Conservation (phyloP, 2,797 vertebrate species). For the Fringilla coelebs region DNA sequence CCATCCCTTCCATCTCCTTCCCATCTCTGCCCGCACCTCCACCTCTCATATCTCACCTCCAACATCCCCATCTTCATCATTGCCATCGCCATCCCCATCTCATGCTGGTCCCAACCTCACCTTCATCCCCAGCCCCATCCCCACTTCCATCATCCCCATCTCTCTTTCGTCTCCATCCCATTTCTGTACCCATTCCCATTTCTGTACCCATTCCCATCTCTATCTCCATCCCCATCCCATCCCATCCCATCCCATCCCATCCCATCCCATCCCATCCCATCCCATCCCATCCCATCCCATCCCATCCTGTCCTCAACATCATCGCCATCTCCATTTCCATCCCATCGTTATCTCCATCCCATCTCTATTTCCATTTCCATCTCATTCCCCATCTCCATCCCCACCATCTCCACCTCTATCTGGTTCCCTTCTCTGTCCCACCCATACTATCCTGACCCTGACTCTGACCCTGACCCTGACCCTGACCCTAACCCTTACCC, state of each 20-base stretch:
- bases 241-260: no score
- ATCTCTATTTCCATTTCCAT: neutral
- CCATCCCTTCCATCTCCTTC: neutral
- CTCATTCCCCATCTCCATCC: neutral
- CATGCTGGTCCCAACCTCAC: neutral
- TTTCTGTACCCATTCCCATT: neutral
- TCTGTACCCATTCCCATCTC: accelerated
- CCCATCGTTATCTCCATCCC: no score
- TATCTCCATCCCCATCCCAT: neutral
- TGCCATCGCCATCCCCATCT: no score
- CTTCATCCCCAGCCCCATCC: neutral
- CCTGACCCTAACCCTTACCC: no score
- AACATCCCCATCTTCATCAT: no score
- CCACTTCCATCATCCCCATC: neutral
- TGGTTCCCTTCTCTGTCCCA: neutral
- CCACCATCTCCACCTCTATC: neutral
- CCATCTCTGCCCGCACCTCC: no score
- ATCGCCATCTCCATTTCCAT: neutral
- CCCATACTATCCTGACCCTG: no score
- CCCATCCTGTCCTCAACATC: no score
- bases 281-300: neutral
- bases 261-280: no score
- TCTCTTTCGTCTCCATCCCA: neutral
- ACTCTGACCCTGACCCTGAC: no score
- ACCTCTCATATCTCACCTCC: no score